Evolutionary conservation across 2,888 invertebrate genomes (phyloP), one percentile per base, ranked within the genome.

Genomic region (Nephrocerus scutellatus): DNA sequence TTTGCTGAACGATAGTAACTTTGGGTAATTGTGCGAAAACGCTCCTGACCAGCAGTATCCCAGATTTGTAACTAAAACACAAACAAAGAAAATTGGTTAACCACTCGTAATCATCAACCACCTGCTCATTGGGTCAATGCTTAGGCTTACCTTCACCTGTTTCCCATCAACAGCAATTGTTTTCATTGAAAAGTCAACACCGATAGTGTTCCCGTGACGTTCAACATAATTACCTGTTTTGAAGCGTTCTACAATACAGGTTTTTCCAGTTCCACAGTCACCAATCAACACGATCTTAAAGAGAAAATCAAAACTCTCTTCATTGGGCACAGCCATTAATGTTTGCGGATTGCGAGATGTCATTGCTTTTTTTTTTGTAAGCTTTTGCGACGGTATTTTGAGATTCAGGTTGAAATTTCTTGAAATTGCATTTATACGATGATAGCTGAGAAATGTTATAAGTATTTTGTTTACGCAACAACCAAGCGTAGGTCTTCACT

Each of bases 181-280:
- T 78, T 95, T 95, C 93, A 95, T 96, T 45, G 93, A 93, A 73
- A 96, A 96, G 71, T 96, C 95, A 39, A 96, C 95, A 48, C 95
- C 95, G 62, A 96, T 96, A 31, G 96, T 96, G 64, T 89, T 93
- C 42, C 92, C 92, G 71, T 95, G 92, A 51, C 87, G 76, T 72
- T 96, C 95, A 50, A 92, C 84, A 63, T 90, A 96, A 55, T 89
- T 91, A 43, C 95, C 96, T 45, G 91, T 90, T 68, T 91, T 91
- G 70, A 96, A 87, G 53, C 95, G 79, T 70, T 95, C 93, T 43
- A 96, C 92, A 51, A 96, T 87, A 77, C 83, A 93, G 46, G 92
- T 93, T 74, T 93, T 93, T 19, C 92, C 89, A 21, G 87, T 84
- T 18, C 86, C 86, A 69, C 86, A 87, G 58, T 89, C 89, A 35